phyloP scores from a whole-genome alignment of 2,888 invertebrate genomes.

The Caenorhabditis zanzibari region DNA sequence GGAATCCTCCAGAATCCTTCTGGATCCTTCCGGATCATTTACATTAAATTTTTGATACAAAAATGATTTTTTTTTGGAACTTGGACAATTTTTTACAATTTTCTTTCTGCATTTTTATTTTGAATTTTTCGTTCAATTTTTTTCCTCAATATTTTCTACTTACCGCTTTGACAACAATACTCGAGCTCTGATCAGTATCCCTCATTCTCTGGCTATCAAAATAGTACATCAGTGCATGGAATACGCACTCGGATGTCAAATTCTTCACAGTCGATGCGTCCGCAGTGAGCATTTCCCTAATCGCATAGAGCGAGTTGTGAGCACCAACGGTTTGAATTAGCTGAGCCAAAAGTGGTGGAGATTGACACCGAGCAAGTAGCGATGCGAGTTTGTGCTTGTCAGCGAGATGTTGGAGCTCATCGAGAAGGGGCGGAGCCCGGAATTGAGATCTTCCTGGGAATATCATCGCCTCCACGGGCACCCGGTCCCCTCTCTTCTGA shows the following conservation, averaged over 20 bases:
- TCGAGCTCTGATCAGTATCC: constrained; percentile 25
- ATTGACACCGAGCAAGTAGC: constrained; percentile 22
- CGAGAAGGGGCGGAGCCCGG: constrained; percentile 30
- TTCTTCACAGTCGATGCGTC: constrained; percentile 22
- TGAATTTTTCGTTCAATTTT: too few relatives aligned
- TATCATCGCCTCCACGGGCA: not conserved
- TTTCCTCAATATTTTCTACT: not conserved
- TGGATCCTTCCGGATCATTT: too few relatives aligned
- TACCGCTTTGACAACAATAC: constrained; percentile 49
- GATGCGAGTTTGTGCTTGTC: constrained; percentile 42
- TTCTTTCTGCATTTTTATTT: too few relatives aligned
- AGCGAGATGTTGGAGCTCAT: constrained; percentile 35
- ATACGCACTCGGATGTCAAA: constrained; percentile 47
- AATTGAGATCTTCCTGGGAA: constrained; percentile 22
- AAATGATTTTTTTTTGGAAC: too few relatives aligned
- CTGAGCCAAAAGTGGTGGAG: constrained; percentile 44
- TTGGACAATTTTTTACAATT: too few relatives aligned
- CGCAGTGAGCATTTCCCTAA: constrained; percentile 43
- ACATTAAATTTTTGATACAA: too few relatives aligned
- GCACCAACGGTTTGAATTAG: constrained; percentile 49
- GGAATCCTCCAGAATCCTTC: too few relatives aligned
- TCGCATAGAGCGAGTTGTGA: constrained; percentile 40
- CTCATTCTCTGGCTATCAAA: constrained; percentile 34
- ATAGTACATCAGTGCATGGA: constrained; percentile 53
- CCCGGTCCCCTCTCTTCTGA: constrained; percentile 32